phyloP scores from a whole-genome alignment of 2,888 invertebrate species.

The Didymodactylos carnosus region DNA sequence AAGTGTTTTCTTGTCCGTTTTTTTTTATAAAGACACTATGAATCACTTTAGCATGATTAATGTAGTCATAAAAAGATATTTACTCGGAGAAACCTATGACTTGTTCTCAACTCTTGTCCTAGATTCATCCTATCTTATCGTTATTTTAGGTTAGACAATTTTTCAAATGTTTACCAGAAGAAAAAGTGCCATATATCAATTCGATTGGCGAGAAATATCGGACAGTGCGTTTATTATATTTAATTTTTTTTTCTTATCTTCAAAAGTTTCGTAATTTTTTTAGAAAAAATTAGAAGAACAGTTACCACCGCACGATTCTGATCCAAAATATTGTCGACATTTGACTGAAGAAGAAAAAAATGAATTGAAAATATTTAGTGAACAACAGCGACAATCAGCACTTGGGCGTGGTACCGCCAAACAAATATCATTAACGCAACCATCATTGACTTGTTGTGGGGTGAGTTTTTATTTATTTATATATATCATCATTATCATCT shows the following conservation, averaged over 20 bases:
- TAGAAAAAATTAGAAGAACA: constrained; percentile 71
- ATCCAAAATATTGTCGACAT: constrained; percentile 70
- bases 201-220: constrained; percentile 56
- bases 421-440: constrained; percentile 44
- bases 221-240: constrained; percentile 10
- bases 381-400: constrained; percentile 78
- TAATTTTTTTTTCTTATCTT: background rate
- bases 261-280: constrained; percentile 52
- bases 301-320: constrained; percentile 86
- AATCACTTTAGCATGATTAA: no score
- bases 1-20: no score
- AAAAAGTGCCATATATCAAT: constrained; percentile 90
- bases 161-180: constrained; percentile 82
- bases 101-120: no score
- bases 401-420: constrained; percentile 75
- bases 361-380: constrained; percentile 72
- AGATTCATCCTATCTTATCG: no score
- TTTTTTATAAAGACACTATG: no score
- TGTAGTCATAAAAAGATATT: no score
- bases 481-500: background rate
- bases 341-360: constrained; percentile 78
- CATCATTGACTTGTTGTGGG: constrained; percentile 47
- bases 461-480: constrained; percentile 46
- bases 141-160: constrained; percentile 72
- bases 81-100: no score